These are phyloP conservation scores for Lacanobia wlatinum DNA, from an alignment of 2,888 invertebrate species.

Conservation along the genomic window DNA sequence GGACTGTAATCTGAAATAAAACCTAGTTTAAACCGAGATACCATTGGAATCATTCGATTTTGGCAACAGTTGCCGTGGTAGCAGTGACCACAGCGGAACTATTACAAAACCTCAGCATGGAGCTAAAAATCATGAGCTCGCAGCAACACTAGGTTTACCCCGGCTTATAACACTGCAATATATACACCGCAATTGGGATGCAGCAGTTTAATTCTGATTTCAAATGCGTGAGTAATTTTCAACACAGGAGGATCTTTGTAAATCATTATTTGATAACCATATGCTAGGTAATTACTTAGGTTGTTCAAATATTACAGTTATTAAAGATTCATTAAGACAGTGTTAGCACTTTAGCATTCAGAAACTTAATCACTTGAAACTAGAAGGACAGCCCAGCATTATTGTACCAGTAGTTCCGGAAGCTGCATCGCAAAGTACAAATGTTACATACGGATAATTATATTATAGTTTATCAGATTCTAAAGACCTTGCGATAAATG, in stretches of 20 bases:
- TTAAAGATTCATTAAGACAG: constrained; percentile 45
- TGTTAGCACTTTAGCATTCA: constrained; percentile 16
- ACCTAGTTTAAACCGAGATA: too few relatives aligned
- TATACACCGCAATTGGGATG: constrained; percentile 31
- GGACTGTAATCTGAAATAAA: too few relatives aligned
- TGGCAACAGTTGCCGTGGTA: constrained; percentile 41
- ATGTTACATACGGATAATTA: constrained; percentile 19
- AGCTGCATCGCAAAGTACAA: constrained; percentile 16
- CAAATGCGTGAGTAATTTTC: constrained; percentile 11
- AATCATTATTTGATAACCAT: constrained; percentile 20
- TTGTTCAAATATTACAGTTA: constrained; percentile 13
- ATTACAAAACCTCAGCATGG: constrained; percentile 42
- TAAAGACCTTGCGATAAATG: constrained; percentile 14
- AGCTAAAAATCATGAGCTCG: constrained; percentile 40
- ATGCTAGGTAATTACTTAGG: constrained; percentile 10
- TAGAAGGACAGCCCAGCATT: constrained; percentile 26
- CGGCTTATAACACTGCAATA: constrained; percentile 23
- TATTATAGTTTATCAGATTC: constrained; percentile 26
- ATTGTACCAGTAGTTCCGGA: constrained; percentile 15
- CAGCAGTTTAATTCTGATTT: constrained; percentile 1
- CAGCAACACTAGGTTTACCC: constrained; percentile 41
- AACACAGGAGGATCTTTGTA: not conserved
- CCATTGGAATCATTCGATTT: constrained; percentile 42
- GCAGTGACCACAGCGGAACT: constrained; percentile 46
- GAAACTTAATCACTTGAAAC: constrained; percentile 10